Evolutionary conservation across 2,113 vertebrate species (phyloP), one percentile per base, ranked within the genome.

Genomic region (Rhea pennata): DNA sequence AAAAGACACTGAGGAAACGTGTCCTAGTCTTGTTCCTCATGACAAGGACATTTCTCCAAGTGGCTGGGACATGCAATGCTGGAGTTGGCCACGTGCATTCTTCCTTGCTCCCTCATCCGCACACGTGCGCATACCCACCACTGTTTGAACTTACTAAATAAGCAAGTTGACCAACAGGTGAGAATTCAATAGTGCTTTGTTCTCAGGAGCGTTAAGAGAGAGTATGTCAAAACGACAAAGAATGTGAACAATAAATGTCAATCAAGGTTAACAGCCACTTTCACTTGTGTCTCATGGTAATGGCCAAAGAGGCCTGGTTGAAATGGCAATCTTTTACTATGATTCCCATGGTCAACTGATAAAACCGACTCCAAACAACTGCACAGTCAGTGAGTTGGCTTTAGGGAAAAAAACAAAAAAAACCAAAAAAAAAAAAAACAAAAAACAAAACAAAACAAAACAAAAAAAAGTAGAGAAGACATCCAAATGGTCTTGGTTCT

Each of bases 1-100:
- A 31, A 56, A 54, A 14, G 5, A 46, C 33, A 24, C 46, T 1
- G 0, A 15, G 36, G 39, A 64, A 54, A 29, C 0, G 0, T 13
- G 61, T 54, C 24, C 84, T 42, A 46, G 24, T 22, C 1, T 0
- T 9, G 11, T 13, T 23, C 0, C 0, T 24, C 31, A 14, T 58
- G 65, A 77, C 65, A 92, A 84, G 65, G 56, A 53, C 74, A 58
- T 12, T 15, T 29, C 36, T 66, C 50, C 48, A 40, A 67, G 2
- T 27, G 31, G 44, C 39, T 66, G 46, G 64, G 77, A 44, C 77
- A 62, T 26, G 42, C 66, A 33, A 12, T 27, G 42, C 59, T 1
- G 1, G 66, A 73, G 16, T 14, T 31, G 48, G 42, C 29, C 31
- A 31, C 0, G 8, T 19, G 27, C 6, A 2, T 16, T 22, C 12